Evolutionary conservation across 2,797 vertebrate genomes (phyloP), one percentile per base, ranked within the genome.

Genomic region (Sebastes vulpes): DNA sequence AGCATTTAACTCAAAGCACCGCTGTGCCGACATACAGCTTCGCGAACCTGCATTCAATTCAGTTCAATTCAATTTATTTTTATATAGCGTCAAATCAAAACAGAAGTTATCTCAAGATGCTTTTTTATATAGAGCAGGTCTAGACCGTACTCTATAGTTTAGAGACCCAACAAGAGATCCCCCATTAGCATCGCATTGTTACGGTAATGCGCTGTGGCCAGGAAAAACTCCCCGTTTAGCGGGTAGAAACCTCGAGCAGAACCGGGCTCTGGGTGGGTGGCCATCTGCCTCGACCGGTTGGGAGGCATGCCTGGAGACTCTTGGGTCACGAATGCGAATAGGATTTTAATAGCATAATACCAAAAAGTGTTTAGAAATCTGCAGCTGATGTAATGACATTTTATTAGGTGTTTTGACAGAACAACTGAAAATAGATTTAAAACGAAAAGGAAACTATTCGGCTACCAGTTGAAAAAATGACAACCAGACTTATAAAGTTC

Each of bases 381-480:
- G 31, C 29, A 42, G 70, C 20, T 83, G 76, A 75, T 53, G 65
- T 65, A 10, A 75, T 66, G 56, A 66, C 3, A 3, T 56, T 32
- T 60, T 26, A 57, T 80, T 42, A 16, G 21, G 46, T 67, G 79
- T 72, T 72, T 65, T 72, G 60, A 81, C 65, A 35, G 38, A 84
- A 73, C 20, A 56, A 74, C 29, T 23, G 38, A 59, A 53, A 26
- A 72, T 18, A 10, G 35, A 28, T 77, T 65, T 35, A 52, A 59
- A 14, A 12, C 38, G 5, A 50, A 65, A 67, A 79, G 68, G 12
- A 79, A 84, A 68, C 25, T 29, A 12, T 48, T 54, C 10, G 2
- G 54, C 29, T 52, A 64, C 54, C 23, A 60, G 9, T 25, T 52
- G 3, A 48, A 48, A 28, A 63, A 16, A 59, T 9, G 4, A 61